These are phyloP conservation scores for Craniophora ligustri DNA, from an alignment of 2,888 invertebrate species.

Conservation along the genomic window DNA sequence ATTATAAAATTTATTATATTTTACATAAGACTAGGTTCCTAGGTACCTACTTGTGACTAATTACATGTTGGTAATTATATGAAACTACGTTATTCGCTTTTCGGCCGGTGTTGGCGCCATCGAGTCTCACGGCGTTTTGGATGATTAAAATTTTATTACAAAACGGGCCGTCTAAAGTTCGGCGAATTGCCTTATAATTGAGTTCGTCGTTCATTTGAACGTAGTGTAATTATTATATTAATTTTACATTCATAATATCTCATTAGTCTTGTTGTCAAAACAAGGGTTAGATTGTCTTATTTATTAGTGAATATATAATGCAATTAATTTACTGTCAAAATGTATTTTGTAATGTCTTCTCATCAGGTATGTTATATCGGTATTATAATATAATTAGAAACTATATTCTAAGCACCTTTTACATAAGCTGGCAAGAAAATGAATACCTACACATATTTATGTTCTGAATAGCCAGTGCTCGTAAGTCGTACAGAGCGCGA, in stretches of 20 bases:
- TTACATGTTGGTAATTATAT: slow-evolving; percentile 29
- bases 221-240: slow-evolving; percentile 31
- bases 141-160: slow-evolving; percentile 60
- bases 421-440: background rate
- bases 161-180: slow-evolving; percentile 49
- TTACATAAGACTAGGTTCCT: no score
- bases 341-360: no score
- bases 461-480: slow-evolving; percentile 24
- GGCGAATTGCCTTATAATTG: slow-evolving; percentile 59
- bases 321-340: no score
- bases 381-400: no score
- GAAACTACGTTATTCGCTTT: slow-evolving; percentile 33
- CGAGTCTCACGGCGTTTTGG: slow-evolving; percentile 37
- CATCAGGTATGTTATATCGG: no score
- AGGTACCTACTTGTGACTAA: slow-evolving; percentile 19
- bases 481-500: slow-evolving; percentile 15
- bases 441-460: background rate
- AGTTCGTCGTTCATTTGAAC: slow-evolving; percentile 53
- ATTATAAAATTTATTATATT: slow-evolving; percentile 28
- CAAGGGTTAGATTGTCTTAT: no score
- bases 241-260: slow-evolving; percentile 5
- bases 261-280: no score
- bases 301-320: no score
- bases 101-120: slow-evolving; percentile 40
- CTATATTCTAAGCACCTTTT: no score